Percentiles rank a stretch among this genome's conserved stretches.
phyloP scores from a whole-genome alignment of 2,888 invertebrate species.

The Xestia c-nigrum region DNA sequence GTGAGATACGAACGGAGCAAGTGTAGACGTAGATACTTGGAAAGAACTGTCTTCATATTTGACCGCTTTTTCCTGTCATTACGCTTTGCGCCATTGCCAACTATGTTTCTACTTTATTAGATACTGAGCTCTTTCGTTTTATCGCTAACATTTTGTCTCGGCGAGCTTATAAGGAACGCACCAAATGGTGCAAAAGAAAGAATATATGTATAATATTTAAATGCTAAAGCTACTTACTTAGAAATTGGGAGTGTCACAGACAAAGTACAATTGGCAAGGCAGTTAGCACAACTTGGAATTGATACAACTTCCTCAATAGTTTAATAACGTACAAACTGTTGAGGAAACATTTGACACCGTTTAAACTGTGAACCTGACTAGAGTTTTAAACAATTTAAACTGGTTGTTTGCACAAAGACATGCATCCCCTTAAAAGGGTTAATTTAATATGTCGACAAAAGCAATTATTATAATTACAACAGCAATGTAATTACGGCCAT shows the following conservation, averaged over 20 bases:
- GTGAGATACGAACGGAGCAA: constrained; percentile 21
- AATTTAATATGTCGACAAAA: constrained; percentile 85
- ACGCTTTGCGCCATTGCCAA: constrained; percentile 48
- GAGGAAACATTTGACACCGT: constrained; percentile 21
- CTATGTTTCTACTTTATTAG: constrained; percentile 53
- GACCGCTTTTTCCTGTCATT: constrained; percentile 51
- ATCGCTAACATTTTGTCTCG: constrained; percentile 49
- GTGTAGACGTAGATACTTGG: constrained; percentile 11
- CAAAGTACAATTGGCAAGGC: constrained; percentile 17
- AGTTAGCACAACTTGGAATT: constrained; percentile 35
- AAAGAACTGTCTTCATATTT: constrained; percentile 44
- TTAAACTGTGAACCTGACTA: background rate
- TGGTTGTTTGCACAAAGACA: constrained; percentile 1
- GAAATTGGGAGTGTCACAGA: constrained; percentile 6
- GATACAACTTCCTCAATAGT: constrained; percentile 42
- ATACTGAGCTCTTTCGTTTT: constrained; percentile 58
- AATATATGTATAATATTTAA: constrained; percentile 39
- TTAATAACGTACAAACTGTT: constrained; percentile 21
- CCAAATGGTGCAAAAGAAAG: constrained; percentile 45
- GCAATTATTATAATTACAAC: constrained; percentile 88
- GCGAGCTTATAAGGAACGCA: constrained; percentile 35
- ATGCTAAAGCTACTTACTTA: constrained; percentile 19
- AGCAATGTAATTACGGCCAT: constrained; percentile 84
- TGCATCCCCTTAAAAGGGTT: constrained; percentile 78
- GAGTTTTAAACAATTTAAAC: constrained; percentile 15